phyloP scores from a whole-genome alignment of 1,140 invertebrate genomes.

The Zaprionus inermis region DNA sequence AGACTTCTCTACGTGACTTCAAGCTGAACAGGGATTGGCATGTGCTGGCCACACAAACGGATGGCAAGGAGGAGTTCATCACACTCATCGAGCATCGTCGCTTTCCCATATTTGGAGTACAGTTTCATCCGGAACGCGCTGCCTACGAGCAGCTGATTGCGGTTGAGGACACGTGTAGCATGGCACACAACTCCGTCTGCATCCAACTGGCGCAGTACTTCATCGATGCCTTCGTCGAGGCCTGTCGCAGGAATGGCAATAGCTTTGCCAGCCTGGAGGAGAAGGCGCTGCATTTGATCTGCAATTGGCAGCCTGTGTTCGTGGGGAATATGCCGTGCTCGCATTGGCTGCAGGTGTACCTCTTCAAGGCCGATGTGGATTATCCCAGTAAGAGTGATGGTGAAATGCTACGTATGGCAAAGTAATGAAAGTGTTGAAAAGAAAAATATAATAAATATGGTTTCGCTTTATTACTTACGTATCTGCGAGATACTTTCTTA shows the following conservation, averaged over 20 bases:
- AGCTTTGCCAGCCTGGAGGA: slow-evolving; percentile 84
- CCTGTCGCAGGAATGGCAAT: slow-evolving; percentile 87
- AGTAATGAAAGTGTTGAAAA: too few species aligned
- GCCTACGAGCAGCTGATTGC: slow-evolving; percentile 90
- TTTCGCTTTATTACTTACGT: too few species aligned
- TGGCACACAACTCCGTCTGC: slow-evolving; percentile 82
- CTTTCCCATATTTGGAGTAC: slow-evolving; percentile 93
- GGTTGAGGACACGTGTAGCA: slow-evolving; percentile 86
- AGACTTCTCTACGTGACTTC: slow-evolving; percentile 84
- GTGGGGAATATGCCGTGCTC: slow-evolving; percentile 78
- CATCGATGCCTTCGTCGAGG: slow-evolving; percentile 91
- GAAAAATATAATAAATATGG: too few species aligned
- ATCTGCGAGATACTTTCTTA: too few species aligned
- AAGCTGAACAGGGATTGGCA: slow-evolving; percentile 87
- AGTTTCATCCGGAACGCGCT: slow-evolving; percentile 96
- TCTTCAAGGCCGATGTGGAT: slow-evolving; percentile 54
- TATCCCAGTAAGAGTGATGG: slow-evolving; percentile 26
- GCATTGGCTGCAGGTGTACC: slow-evolving; percentile 57
- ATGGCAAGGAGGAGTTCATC: slow-evolving; percentile 86
- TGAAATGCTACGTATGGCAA: too few species aligned
- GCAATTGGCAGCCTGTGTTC: slow-evolving; percentile 87
- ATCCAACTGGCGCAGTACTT: slow-evolving; percentile 89
- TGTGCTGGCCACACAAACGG: slow-evolving; percentile 89
- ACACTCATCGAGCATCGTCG: slow-evolving; percentile 87
- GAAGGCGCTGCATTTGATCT: slow-evolving; percentile 86